Evolutionary conservation across 2,113 vertebrate species (phyloP), one percentile per base, ranked within the genome.

Genomic region (Pogona vitticeps): DNA sequence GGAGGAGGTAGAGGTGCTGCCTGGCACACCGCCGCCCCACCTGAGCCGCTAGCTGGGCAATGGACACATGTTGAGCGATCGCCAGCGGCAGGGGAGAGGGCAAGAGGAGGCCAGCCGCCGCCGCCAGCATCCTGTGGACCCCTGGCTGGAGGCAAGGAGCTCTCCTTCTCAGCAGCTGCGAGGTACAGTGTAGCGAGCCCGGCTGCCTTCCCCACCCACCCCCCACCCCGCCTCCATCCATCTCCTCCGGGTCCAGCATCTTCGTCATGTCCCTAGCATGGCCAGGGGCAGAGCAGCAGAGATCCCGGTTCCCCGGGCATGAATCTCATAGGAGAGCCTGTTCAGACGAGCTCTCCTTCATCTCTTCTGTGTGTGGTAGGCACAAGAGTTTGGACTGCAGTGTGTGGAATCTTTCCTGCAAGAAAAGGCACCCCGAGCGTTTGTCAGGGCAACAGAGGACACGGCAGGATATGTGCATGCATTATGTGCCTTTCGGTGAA

Each of bases 41-140:
- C 83, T 81, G 68, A 86, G 56, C 78, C 59, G 23, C 59, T 61
- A 38, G 71, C 87, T 38, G 82, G 58, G 82, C n/a, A 78, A 79
- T 79, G 82, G 82, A 83, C 82, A 84, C 82, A 63, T 88, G 87
- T 84, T 88, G 87, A 88, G 76, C 5, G n/a, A 71, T 79, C 38
- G 20, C 76, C 56, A 78, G 56, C 73, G 52, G 61, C 63, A 61
- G 73, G 18, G 46, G 65, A 21, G 65, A 36, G 31, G 86, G 38
- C 36, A 71, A 46, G 70, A 42, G 52, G 80, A 82, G 52, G 65
- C 56, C 81, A 20, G 86, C 23, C 18, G 68, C 77, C 72, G 86
- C 76, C 71, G 86, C 76, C 59, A 65, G 52, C 40, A 46, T 52
- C 76, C 67, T n/a, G 67, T 61, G 87, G 87, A 73, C 68, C 82